Percentiles rank a stretch among this genome's conserved stretches.
Evolutionary conservation across 1,140 invertebrate species (phyloP).

Genomic region (Mya arenaria): DNA sequence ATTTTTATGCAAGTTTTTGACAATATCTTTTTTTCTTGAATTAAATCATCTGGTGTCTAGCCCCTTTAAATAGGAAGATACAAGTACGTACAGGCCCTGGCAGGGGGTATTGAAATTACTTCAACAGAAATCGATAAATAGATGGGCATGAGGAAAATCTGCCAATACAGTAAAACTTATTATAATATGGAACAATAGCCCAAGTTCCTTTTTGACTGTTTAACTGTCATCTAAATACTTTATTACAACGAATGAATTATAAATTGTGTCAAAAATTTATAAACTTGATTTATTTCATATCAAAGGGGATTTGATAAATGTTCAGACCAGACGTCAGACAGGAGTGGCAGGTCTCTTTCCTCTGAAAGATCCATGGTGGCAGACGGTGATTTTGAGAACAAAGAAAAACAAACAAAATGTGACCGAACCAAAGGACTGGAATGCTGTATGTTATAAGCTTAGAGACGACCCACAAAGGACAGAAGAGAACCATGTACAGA

Average conservation of each 20-base stretch:
- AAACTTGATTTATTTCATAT: no score
- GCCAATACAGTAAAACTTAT: neutral
- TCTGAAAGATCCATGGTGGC: constrained; percentile 69
- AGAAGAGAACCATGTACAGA: constrained; percentile 32
- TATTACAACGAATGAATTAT: neutral
- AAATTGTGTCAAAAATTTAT: neutral
- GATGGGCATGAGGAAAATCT: no score
- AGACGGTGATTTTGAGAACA: constrained; percentile 58
- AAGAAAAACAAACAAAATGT: constrained; percentile 16
- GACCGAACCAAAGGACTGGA: constrained; percentile 47
- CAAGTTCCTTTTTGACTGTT: neutral
- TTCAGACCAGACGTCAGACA: constrained; percentile 11
- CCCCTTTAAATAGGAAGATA: no score
- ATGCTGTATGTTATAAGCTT: constrained; percentile 52
- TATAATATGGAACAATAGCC: neutral
- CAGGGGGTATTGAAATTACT: no score
- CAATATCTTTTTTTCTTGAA: no score
- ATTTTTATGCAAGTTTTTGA: no score
- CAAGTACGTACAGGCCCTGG: no score
- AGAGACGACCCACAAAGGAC: constrained; percentile 50
- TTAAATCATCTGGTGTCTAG: no score
- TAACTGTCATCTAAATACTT: neutral
- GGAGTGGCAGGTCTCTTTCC: constrained; percentile 60
- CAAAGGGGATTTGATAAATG: constrained; percentile 50
- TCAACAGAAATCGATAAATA: no score